These are phyloP conservation scores for Channa maculata DNA, from an alignment of 2,113 vertebrate species.

Conservation along the genomic window DNA sequence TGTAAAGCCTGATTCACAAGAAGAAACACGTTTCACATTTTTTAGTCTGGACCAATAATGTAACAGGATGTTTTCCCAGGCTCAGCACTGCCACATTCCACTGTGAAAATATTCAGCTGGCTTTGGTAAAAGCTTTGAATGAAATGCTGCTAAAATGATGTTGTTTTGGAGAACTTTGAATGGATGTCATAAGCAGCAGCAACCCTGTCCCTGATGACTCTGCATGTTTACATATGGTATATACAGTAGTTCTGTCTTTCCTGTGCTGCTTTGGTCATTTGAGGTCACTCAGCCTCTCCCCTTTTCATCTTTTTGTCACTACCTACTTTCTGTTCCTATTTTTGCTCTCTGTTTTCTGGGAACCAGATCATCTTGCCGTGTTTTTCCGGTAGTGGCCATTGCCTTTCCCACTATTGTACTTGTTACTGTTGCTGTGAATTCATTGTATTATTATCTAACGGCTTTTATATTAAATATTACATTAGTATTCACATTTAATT, in stretches of 20 bases:
- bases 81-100: not conserved
- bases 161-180: not conserved
- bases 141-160: not conserved
- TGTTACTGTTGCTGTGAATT: not conserved
- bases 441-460: not conserved
- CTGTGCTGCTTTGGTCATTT: conserved; percentile 14
- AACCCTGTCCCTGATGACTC: conserved; percentile 36
- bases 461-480: too few relatives aligned
- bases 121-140: not conserved
- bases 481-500: not conserved
- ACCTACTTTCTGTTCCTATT: conserved; percentile 3
- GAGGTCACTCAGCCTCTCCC: not conserved
- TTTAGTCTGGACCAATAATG: not conserved
- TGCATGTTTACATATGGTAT: conserved; percentile 55
- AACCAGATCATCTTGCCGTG: conserved; percentile 13
- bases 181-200: conserved; percentile 4
- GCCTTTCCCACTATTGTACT: not conserved
- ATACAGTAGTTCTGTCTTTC: conserved; percentile 63
- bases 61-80: not conserved
- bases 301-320: conserved; percentile 15
- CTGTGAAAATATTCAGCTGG: not conserved
- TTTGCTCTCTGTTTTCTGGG: conserved; percentile 4
- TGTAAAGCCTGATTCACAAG: too few relatives aligned
- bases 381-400: not conserved
- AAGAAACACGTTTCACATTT: not conserved